Evolutionary conservation across 1,140 invertebrate genomes (phyloP), one percentile per base, ranked within the genome.

Genomic region (Pachypeltis micranthus): DNA sequence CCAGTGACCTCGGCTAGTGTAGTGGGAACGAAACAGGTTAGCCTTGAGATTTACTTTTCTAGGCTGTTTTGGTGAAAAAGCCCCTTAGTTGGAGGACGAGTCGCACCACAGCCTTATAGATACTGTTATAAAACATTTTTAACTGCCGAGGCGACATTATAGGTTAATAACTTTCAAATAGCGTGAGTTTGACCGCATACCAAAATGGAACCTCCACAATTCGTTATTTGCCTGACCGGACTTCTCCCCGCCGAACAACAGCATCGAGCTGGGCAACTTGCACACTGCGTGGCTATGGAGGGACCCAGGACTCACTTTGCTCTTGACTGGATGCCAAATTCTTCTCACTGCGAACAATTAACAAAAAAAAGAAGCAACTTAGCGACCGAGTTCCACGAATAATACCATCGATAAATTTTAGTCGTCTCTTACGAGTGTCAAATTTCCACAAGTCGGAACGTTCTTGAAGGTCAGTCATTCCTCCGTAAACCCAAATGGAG

Each of bases 121-220:
- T n/a, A n/a, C n/a, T n/a, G n/a, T n/a, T n/a, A n/a, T n/a, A n/a
- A n/a, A n/a, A n/a, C n/a, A n/a, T n/a, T n/a, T n/a, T n/a, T n/a
- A n/a, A n/a, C n/a, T n/a, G n/a, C n/a, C n/a, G n/a, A n/a, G n/a
- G n/a, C n/a, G n/a, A n/a, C n/a, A n/a, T n/a, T n/a, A n/a, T n/a
- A n/a, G n/a, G n/a, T n/a, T n/a, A n/a, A n/a, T n/a, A n/a, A n/a
- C n/a, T n/a, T n/a, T n/a, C n/a, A n/a, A n/a, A n/a, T n/a, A n/a
- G n/a, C n/a, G n/a, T n/a, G n/a, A n/a, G n/a, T n/a, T n/a, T n/a
- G n/a, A n/a, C n/a, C n/a, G n/a, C 73, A 75, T 79, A 91, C 88
- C 84, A 73, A 91, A 91, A 75, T 89, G 87, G 77, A 90, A 92
- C 72, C 86, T 81, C 90, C 91, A 93, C 1, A 93, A 74, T 69